These are phyloP conservation scores for Reticulitermes lucifugus DNA, from an alignment of 2,888 invertebrate species.

Conservation along the genomic window DNA sequence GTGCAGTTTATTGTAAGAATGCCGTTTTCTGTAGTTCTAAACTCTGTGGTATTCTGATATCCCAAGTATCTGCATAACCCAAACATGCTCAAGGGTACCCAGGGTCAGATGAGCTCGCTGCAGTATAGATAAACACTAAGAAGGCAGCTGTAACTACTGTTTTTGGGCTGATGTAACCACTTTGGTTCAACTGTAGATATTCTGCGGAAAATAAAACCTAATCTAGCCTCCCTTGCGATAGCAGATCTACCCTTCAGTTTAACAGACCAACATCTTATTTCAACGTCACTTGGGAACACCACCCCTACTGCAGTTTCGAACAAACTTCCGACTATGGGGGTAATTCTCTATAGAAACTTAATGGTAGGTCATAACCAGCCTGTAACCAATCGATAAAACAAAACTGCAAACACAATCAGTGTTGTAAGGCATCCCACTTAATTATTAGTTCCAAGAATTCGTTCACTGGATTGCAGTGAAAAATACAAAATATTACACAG, in stretches of 20 bases:
- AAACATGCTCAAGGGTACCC: no score
- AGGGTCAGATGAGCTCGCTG: no score
- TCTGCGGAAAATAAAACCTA: not conserved
- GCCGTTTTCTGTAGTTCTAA: no score
- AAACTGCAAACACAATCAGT: not conserved
- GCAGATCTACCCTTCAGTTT: slow-evolving; percentile 5
- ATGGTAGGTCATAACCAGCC: not conserved
- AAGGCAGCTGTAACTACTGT: not conserved
- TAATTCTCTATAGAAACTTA: not conserved
- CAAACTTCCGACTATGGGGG: slow-evolving; percentile 3
- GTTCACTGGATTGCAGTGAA: not conserved
- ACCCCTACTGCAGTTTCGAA: not conserved
- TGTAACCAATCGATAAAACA: not conserved
- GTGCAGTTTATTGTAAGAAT: no score
- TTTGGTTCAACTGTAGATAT: not conserved
- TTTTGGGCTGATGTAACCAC: not conserved
- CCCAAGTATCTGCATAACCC: no score
- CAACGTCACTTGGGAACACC: slow-evolving; percentile 20
- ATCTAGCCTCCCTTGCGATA: not conserved
- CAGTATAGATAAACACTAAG: not conserved
- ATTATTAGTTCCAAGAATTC: not conserved
- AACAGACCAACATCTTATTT: slow-evolving; percentile 6
- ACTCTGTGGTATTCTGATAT: no score
- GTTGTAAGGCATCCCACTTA: not conserved
- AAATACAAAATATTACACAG: no score